Conservation (phyloP, 2,888 invertebrate species). For the Phalera bucephala region DNA sequence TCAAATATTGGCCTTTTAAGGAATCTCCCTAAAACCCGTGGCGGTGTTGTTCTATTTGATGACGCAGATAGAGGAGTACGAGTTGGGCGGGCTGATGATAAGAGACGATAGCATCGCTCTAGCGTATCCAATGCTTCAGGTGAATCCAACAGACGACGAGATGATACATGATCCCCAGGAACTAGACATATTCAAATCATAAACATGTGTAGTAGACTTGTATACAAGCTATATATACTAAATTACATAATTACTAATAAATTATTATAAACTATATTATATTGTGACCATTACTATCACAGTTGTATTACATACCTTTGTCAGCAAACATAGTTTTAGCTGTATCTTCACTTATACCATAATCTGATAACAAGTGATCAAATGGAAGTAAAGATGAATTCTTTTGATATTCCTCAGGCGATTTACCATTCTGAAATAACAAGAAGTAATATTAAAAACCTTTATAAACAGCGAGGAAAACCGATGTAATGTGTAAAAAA, state of each 20-base stretch:
- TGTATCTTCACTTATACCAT: constrained; percentile 86
- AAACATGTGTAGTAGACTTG: not conserved
- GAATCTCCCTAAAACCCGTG: constrained; percentile 87
- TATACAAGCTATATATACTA: no score
- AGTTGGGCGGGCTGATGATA: constrained; percentile 84
- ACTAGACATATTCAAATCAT: constrained; percentile 76
- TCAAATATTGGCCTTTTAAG: constrained; percentile 89
- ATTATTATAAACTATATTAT: not conserved
- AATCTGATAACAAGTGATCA: constrained; percentile 85
- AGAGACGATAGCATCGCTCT: constrained; percentile 89
- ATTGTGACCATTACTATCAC: not conserved
- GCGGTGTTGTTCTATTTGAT: constrained; percentile 80
- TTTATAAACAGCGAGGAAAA: constrained; percentile 2
- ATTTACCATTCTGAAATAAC: constrained; percentile 86
- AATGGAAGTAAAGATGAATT: constrained; percentile 87
- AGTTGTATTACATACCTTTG: constrained; percentile 85
- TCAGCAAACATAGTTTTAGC: constrained; percentile 88
- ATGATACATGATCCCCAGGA: constrained; percentile 88
- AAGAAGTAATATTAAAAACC: no score
- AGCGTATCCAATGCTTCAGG: constrained; percentile 88
- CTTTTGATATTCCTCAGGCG: constrained; percentile 90
- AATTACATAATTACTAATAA: not conserved
- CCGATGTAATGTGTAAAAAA: constrained; percentile 2
- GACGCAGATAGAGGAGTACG: constrained; percentile 84
- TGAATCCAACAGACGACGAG: constrained; percentile 87